phyloP scores from a whole-genome alignment of 2,797 vertebrate species.

The Microctenopoma lineatum region DNA sequence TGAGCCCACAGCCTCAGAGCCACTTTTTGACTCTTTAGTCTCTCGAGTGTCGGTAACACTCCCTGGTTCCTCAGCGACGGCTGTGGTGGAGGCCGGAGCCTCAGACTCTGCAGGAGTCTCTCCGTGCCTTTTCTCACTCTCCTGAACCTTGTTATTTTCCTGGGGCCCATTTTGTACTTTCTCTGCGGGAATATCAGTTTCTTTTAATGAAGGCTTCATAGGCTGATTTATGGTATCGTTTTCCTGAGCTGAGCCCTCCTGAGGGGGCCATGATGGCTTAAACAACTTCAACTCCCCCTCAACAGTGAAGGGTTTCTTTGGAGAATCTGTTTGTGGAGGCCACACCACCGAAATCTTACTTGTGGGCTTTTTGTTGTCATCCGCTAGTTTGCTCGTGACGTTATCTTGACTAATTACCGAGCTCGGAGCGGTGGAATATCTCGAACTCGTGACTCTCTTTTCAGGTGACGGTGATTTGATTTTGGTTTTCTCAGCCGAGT shows the following conservation, averaged over 20 bases:
- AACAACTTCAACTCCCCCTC: slow-evolving; percentile 88
- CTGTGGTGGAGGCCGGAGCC: slow-evolving; percentile 14
- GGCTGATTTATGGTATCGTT: slow-evolving; percentile 53
- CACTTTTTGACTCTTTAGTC: slow-evolving; percentile 53
- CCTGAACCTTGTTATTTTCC: slow-evolving; percentile 48
- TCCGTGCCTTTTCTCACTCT: slow-evolving; percentile 41
- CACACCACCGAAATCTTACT: slow-evolving; percentile 92
- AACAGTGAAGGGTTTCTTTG: slow-evolving; percentile 84
- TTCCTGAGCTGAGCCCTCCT: slow-evolving; percentile 70
- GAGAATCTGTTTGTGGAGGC: slow-evolving; percentile 89
- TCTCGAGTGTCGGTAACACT: slow-evolving; percentile 39
- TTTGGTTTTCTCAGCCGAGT: slow-evolving; percentile 64
- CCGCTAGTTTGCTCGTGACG: slow-evolving; percentile 58
- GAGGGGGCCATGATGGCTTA: slow-evolving; percentile 94
- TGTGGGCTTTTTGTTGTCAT: slow-evolving; percentile 80
- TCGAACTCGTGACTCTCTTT: slow-evolving; percentile 68
- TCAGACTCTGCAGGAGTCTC: slow-evolving; percentile 34
- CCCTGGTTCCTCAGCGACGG: slow-evolving; percentile 17
- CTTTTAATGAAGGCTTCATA: slow-evolving; percentile 56
- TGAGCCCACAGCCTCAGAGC: slow-evolving; percentile 37
- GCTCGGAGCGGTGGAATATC: slow-evolving; percentile 49
- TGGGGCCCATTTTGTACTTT: slow-evolving; percentile 52
- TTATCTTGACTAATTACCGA: slow-evolving; percentile 44
- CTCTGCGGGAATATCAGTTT: slow-evolving; percentile 58
- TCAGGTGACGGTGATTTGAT: slow-evolving; percentile 71